Evolutionary conservation across 2,797 vertebrate species (phyloP).

Genomic region (Gymnothorax javanicus): DNA sequence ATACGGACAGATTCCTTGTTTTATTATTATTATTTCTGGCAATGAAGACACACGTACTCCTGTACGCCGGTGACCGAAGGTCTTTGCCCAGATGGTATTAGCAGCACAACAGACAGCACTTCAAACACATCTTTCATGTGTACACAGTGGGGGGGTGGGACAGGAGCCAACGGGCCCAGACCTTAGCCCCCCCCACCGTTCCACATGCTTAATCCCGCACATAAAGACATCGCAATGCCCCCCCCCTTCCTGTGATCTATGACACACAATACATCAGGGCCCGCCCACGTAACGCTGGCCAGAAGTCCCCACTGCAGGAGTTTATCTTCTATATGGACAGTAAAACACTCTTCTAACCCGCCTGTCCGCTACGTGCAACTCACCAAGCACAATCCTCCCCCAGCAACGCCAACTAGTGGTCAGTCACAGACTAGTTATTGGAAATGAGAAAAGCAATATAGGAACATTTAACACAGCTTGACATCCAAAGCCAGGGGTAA

Average conservation of each 20-base stretch:
- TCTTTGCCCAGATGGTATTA: slow-evolving; percentile 40
- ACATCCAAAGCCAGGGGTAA: not conserved
- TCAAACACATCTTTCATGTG: slow-evolving; percentile 26
- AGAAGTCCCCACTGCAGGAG: not conserved
- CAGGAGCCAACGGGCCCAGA: slow-evolving; percentile 62
- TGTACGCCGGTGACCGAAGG: slow-evolving; percentile 40
- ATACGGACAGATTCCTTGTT: slow-evolving; percentile 59
- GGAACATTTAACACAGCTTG: not conserved
- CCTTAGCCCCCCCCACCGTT: slow-evolving; percentile 58
- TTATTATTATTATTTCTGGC: slow-evolving; percentile 68
- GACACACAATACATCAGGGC: slow-evolving; percentile 32
- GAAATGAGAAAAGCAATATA: not conserved
- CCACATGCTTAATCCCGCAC: slow-evolving; percentile 31
- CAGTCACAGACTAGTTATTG: not conserved
- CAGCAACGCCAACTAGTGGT: not conserved
- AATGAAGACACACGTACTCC: slow-evolving; percentile 37
- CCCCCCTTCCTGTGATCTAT: slow-evolving; percentile 54
- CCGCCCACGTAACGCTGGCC: not conserved
- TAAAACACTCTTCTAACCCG: slow-evolving; percentile 10
- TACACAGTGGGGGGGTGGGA: slow-evolving; percentile 43
- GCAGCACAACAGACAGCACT: slow-evolving; percentile 32
- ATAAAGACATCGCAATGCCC: slow-evolving; percentile 56
- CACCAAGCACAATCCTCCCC: not conserved
- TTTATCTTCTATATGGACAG: slow-evolving; percentile 11
- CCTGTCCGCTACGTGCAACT: not conserved